Base-by-base conservation (phyloP, 2,113 vertebrate genomes). In the Pogonocichla stellata region DNA sequence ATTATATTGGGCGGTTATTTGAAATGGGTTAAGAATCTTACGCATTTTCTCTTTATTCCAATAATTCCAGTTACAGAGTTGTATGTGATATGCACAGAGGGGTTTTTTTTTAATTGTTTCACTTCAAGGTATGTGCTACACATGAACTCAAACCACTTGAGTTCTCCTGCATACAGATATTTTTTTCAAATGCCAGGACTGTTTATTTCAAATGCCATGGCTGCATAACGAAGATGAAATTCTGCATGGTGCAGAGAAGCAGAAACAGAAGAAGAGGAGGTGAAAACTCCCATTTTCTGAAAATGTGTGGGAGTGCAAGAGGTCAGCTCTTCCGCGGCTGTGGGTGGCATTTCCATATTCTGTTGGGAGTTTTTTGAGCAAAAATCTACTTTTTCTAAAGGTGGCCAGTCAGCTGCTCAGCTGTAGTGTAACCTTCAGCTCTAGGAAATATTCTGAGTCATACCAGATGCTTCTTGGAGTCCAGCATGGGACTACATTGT, bases 401-500 rank as follows among this genome's bases (percentile, higher is more conserved):
- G 82, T 93, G 40, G 31, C 51, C 86, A 86, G 40, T 83, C 79
- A 80, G 60, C 79, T 90, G 51, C 80, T 96, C 71, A 56, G 47
- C 74, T 78, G 13, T 64, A 28, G 13, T 82, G 40, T 92, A 92
- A 66, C 47, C 51, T 90, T 88, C 85, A 94, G 56, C 88, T 94
- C 93, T 83, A 95, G 75, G 72, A 96, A 96, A 90, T 71, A 93
- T 34, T 94, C 85, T 94, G 90, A 96, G 75, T 94, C 79, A 93
- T 73, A 73, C 87, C 93, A 92, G 90, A 93, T 96, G 75, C 67
- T 86, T 80, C 67, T 92, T 78, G 77, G 56, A 94, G 64, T 67
- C 53, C 64, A 80, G 51, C 45, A 5, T 83, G 80, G 40, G 75
- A 86, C 85, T 88, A 92, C 74, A 86, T 92, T 96, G 93, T 95